Percentiles rank a stretch among this genome's conserved stretches.
Conservation (phyloP, 2,888 invertebrate species). For the Patella caerulea region DNA sequence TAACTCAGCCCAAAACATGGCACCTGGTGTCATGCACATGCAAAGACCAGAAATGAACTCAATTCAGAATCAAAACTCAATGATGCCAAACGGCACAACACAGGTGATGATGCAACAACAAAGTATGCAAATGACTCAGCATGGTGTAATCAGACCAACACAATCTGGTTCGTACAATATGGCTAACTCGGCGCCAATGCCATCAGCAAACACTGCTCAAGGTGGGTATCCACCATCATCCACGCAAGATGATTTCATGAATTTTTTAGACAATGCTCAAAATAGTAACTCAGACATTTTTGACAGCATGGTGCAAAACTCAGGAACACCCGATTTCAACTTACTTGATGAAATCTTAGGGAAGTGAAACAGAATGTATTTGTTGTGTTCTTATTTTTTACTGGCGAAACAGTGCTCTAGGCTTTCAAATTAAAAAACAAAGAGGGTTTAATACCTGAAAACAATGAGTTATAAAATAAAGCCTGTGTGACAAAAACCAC, state of each 20-base stretch:
- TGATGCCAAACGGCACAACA: constrained; percentile 45
- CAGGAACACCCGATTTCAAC: constrained; percentile 53
- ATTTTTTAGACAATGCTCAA: constrained; percentile 85
- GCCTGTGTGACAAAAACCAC: too few species aligned
- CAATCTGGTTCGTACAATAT: constrained; percentile 23
- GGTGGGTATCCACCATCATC: constrained; percentile 42
- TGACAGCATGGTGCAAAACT: constrained; percentile 77
- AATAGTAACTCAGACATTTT: constrained; percentile 77
- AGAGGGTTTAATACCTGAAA: too few species aligned
- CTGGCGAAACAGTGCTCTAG: not conserved
- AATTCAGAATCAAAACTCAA: constrained; percentile 42
- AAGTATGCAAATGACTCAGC: constrained; percentile 72
- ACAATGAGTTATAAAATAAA: too few species aligned
- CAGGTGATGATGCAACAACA: constrained; percentile 64
- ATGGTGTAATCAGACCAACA: constrained; percentile 42
- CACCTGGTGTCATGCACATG: constrained; percentile 19
- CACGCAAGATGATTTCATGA: constrained; percentile 78
- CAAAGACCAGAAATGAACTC: constrained; percentile 18
- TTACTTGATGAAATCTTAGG: constrained; percentile 63
- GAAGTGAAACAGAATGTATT: constrained; percentile 13
- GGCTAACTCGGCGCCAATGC: constrained; percentile 18
- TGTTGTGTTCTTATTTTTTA: not conserved
- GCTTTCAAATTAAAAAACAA: not conserved
- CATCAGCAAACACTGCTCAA: constrained; percentile 24
- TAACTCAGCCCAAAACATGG: constrained; percentile 6